Evolutionary conservation across 2,113 vertebrate species (phyloP), one percentile per base, ranked within the genome.

Genomic region (Lamprotornis superbus): DNA sequence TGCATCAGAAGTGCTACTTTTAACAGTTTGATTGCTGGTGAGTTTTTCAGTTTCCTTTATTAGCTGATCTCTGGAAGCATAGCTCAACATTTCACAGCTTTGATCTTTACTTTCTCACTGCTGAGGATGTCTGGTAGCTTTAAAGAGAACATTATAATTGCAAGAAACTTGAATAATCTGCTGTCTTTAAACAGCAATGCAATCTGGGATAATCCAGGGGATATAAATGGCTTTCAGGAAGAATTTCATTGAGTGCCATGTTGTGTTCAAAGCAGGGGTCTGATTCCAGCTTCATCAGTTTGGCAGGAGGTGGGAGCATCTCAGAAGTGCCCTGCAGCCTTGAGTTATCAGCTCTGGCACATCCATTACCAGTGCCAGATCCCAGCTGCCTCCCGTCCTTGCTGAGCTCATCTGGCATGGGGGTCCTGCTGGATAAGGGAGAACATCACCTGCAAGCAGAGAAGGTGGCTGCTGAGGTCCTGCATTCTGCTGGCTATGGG

Each of bases 401-500:
- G n/a, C 28, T 53, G 24, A 77, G 40, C 39, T 69, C 0, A 0
- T 7, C 44, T 2, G 6, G 20, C 9, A 7, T 5, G 10, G 27
- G 46, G 9, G 8, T 57, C 21, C 24, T 83, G 37, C 27, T 50
- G 33, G 7, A 4, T 5, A 21, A 35, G 12, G 5, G 22, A 81
- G 40, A 73, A 17, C 18, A n/a, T 30, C 5, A 1, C 21, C 31
- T 65, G 30, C 14, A 27, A 57, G 15, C 17, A 20, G 35, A 52
- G 30, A 42, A 10, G 23, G 24, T 1, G 2, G 14, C 20, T 80
- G 69, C n/a, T 74, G 46, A 80, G 59, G 16, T 49, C 35, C 39
- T 52, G 12, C 1, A 0, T 59, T 86, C 65, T 90, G 42, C 28
- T 59, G 53, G 7, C 1, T 24, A 2, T 33, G 33, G 8, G 25